Conservation (phyloP, 37 sponge, comb jelly and placozoan species). For the Agelas oroides region DNA sequence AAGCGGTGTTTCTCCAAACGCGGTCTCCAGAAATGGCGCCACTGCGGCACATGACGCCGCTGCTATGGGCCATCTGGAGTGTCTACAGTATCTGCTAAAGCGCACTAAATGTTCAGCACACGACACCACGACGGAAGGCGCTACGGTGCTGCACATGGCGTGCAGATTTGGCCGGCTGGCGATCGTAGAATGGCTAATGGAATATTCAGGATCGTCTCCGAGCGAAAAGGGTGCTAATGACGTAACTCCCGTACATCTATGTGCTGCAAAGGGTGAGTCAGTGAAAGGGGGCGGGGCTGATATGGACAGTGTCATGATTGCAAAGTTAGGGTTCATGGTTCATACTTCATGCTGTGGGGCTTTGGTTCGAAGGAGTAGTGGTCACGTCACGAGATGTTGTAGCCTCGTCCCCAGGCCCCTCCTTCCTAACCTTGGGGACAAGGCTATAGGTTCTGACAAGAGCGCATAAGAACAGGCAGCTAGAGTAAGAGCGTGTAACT, state of each 20-base stretch:
- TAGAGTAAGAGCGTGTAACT: too few species aligned
- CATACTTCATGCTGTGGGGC: neutral
- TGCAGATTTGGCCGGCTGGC: constrained; percentile 84
- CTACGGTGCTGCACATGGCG: constrained; percentile 92
- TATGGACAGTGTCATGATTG: neutral
- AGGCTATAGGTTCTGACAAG: too few species aligned
- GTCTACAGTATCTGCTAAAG: constrained; percentile 82
- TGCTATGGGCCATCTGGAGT: constrained; percentile 83
- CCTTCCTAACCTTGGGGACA: too few species aligned
- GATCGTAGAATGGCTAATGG: constrained; percentile 82
- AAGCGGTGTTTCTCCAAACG: constrained; percentile 87
- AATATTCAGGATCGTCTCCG: constrained; percentile 48
- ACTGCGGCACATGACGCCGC: constrained; percentile 97
- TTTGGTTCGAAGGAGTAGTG: neutral
- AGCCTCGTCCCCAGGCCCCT: too few species aligned
- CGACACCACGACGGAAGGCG: constrained; percentile 87
- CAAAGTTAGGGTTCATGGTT: neutral
- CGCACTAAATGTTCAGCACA: constrained; percentile 70
- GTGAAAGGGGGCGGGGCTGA: constrained; percentile 37
- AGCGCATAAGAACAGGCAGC: too few species aligned
- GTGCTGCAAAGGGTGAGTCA: constrained; percentile 84
- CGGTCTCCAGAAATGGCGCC: constrained; percentile 76
- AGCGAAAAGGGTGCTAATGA: constrained; percentile 84
- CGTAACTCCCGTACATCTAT: constrained; percentile 91
- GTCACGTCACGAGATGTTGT: too few species aligned